These are phyloP conservation scores for Rallus crepitans DNA, from an alignment of 2,797 vertebrate genomes.

Conservation along the genomic window DNA sequence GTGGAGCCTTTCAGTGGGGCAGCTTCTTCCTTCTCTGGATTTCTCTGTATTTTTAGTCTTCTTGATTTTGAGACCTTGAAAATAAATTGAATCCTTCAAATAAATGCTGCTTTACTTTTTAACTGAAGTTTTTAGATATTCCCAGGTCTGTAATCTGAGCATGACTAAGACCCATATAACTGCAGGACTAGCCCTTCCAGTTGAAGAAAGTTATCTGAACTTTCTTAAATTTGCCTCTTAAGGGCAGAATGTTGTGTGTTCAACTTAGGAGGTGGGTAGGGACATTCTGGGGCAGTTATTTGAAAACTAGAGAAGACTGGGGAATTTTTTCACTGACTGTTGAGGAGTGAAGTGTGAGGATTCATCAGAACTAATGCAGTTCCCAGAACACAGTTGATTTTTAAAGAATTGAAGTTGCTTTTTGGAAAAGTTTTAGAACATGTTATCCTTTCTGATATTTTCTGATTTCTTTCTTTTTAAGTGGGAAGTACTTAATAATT, in stretches of 20 bases:
- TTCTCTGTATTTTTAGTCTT: not conserved
- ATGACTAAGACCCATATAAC: not conserved
- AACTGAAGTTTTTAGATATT: not conserved
- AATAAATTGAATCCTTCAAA: not conserved
- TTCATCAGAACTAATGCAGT: not conserved
- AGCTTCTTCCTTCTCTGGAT: not conserved
- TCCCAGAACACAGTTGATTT: not conserved
- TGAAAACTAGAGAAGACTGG: not conserved
- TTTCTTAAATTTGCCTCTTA: not conserved
- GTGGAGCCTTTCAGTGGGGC: not conserved
- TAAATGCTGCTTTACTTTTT: not conserved
- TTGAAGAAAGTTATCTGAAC: not conserved
- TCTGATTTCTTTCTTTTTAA: conserved; percentile 10
- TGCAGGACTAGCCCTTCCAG: not conserved
- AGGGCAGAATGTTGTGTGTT: not conserved
- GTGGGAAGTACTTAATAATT: conserved; percentile 27
- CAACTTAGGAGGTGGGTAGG: not conserved
- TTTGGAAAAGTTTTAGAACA: not conserved
- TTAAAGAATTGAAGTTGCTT: not conserved
- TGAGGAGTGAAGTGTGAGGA: not conserved
- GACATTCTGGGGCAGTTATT: not conserved
- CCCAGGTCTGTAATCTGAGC: not conserved
- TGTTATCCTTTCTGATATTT: not conserved
- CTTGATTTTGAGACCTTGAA: not conserved
- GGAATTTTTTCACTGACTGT: not conserved